Percentiles rank a stretch among this genome's conserved stretches.
phyloP scores from a whole-genome alignment of 2,113 vertebrate genomes.

The Pristiophorus japonicus region DNA sequence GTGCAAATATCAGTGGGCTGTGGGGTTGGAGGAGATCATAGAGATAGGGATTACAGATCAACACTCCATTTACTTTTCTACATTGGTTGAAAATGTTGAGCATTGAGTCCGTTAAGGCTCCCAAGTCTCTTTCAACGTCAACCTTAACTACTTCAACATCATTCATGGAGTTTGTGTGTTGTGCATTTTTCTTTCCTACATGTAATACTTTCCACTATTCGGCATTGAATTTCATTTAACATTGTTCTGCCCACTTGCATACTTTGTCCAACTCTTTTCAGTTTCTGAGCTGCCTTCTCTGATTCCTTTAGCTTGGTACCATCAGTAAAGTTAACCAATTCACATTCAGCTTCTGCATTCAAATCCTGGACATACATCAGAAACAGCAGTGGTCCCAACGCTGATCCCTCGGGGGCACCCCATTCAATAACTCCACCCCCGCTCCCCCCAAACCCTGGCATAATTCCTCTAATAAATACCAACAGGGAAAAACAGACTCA shows the following conservation, averaged over 20 bases:
- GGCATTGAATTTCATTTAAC: not conserved
- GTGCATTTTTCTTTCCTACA: not conserved
- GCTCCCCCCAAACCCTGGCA: not conserved
- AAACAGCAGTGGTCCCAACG: not conserved
- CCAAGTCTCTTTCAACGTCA: not conserved
- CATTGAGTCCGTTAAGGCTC: not conserved
- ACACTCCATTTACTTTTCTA: too few species aligned
- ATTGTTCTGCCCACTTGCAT: not conserved
- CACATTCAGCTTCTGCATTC: slow-evolving; percentile 1
- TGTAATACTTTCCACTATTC: not conserved
- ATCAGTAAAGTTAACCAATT: not conserved
- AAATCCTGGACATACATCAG: not conserved
- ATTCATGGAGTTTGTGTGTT: not conserved
- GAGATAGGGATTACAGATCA: not conserved
- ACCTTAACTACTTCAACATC: not conserved
- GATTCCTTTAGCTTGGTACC: not conserved
- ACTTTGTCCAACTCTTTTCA: not conserved
- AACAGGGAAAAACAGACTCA: not conserved
- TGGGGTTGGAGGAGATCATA: too few species aligned
- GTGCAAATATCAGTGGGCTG: too few species aligned
- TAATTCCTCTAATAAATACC: not conserved
- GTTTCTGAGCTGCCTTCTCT: not conserved
- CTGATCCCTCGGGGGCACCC: not conserved
- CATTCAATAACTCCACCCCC: not conserved
- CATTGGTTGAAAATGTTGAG: not conserved